phyloP scores from a whole-genome alignment of 1,140 invertebrate species.

The Sweltsa coloradensis region DNA sequence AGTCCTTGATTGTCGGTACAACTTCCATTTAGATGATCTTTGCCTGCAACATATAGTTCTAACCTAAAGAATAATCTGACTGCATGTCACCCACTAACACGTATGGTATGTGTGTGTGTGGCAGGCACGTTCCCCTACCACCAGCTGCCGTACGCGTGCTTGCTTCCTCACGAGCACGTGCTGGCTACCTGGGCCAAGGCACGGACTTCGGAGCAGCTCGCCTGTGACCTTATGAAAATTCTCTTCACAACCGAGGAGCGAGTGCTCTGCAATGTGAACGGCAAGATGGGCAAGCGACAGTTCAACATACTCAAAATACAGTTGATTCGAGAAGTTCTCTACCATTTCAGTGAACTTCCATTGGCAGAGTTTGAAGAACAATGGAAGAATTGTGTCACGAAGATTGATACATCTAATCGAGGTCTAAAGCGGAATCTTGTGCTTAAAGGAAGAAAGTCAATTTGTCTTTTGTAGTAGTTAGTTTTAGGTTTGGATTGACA shows the following conservation, averaged over 20 bases:
- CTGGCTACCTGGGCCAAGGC: constrained; percentile 34
- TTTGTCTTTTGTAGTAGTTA: too few species aligned
- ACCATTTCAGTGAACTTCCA: constrained; percentile 32
- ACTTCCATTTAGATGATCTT: too few species aligned
- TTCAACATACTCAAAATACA: constrained; percentile 37
- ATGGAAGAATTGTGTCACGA: constrained; percentile 38
- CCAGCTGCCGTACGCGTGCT: constrained; percentile 34
- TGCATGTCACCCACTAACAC: too few species aligned
- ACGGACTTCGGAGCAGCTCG: constrained; percentile 35
- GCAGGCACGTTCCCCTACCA: too few species aligned
- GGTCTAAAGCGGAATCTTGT: constrained; percentile 34
- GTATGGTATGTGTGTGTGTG: too few species aligned
- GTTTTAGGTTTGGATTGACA: too few species aligned
- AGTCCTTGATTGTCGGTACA: too few species aligned
- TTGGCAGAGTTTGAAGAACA: constrained; percentile 34
- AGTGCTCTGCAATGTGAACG: constrained; percentile 36
- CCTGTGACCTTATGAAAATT: constrained; percentile 37
- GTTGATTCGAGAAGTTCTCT: constrained; percentile 32
- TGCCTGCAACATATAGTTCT: too few species aligned
- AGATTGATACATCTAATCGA: constrained; percentile 38
- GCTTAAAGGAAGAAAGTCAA: constrained; percentile 7
- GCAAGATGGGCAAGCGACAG: constrained; percentile 38
- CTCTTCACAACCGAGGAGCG: constrained; percentile 36
- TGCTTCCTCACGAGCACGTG: constrained; percentile 32
- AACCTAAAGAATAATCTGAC: too few species aligned